Percentiles rank a stretch among this genome's conserved stretches.
Evolutionary conservation across 2,113 vertebrate species (phyloP).

Genomic region (Leiothrix lutea): DNA sequence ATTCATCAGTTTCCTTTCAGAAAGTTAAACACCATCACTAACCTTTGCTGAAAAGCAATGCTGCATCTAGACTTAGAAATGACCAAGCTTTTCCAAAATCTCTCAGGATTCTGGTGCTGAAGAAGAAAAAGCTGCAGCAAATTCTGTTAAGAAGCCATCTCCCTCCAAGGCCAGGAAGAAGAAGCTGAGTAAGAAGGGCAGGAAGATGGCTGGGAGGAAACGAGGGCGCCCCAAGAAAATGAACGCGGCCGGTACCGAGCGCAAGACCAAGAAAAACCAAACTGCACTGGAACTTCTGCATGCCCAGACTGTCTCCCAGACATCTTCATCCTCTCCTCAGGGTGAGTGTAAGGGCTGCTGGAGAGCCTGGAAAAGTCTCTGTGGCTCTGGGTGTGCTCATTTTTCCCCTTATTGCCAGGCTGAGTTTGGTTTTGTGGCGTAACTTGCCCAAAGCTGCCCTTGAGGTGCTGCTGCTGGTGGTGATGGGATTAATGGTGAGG

Average conservation of each 20-base stretch:
- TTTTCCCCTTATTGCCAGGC: neutral
- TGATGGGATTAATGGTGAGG: neutral
- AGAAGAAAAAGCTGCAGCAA: conserved; percentile 81
- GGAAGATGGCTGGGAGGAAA: conserved; percentile 91
- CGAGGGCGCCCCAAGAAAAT: conserved; percentile 96
- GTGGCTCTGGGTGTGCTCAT: accelerated
- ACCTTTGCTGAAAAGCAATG: neutral
- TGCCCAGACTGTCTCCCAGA: conserved; percentile 83
- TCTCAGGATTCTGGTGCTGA: conserved; percentile 88
- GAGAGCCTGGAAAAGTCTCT: neutral
- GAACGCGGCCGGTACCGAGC: conserved; percentile 75
- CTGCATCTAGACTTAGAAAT: neutral
- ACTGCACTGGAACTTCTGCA: conserved; percentile 90
- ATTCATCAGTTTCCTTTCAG: neutral
- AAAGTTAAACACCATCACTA: neutral
- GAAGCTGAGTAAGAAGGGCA: conserved; percentile 86
- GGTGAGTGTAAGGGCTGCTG: conserved; percentile 68
- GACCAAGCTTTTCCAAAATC: neutral
- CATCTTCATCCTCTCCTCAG: conserved; percentile 88
- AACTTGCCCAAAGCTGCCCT: neutral
- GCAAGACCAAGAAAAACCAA: conserved; percentile 90
- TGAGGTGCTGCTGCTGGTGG: neutral
- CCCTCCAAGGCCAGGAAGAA: conserved; percentile 87
- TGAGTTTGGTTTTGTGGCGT: neutral
- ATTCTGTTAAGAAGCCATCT: conserved; percentile 83